Conservation (phyloP, 64 coral and sea anemone species). For the Pachyseris speciosa region DNA sequence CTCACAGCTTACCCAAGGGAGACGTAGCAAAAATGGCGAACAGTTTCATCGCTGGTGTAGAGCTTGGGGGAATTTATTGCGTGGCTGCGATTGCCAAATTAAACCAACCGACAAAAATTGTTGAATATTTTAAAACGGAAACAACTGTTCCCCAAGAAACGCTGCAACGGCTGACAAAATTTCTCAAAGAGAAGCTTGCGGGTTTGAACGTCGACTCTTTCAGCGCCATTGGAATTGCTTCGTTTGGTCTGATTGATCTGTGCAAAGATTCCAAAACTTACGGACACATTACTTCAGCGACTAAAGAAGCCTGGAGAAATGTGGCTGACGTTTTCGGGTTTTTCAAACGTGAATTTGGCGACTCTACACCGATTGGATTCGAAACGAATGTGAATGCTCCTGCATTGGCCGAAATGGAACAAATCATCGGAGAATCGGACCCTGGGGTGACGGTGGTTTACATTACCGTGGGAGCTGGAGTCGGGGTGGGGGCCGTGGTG, state of each 20-base stretch:
- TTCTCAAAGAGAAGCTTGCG: slow-evolving; percentile 55
- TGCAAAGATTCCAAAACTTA: slow-evolving; percentile 70
- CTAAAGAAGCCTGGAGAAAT: slow-evolving; percentile 83
- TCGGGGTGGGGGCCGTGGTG: slow-evolving; percentile 81
- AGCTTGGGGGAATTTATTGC: slow-evolving; percentile 90
- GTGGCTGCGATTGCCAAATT: slow-evolving; percentile 77
- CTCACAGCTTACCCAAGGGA: background rate
- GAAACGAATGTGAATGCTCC: slow-evolving; percentile 95
- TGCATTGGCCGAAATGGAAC: slow-evolving; percentile 72
- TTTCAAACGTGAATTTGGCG: slow-evolving; percentile 69
- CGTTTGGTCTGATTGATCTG: slow-evolving; percentile 95
- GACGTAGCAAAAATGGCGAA: background rate
- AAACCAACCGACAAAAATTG: slow-evolving; percentile 47
- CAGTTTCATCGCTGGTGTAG: slow-evolving; percentile 79
- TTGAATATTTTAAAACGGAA: slow-evolving; percentile 66
- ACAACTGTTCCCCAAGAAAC: slow-evolving; percentile 65
- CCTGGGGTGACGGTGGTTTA: slow-evolving; percentile 62
- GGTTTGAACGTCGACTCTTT: slow-evolving; percentile 26
- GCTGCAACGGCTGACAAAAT: slow-evolving; percentile 41
- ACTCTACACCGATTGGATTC: slow-evolving; percentile 60
- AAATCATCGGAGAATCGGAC: background rate
- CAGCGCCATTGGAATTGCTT: slow-evolving; percentile 82
- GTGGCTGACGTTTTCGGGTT: slow-evolving; percentile 54
- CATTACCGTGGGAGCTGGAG: slow-evolving; percentile 87
- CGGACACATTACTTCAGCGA: slow-evolving; percentile 82